Conservation (phyloP, 2,797 vertebrate genomes). For the Chloroceryle amazona region DNA sequence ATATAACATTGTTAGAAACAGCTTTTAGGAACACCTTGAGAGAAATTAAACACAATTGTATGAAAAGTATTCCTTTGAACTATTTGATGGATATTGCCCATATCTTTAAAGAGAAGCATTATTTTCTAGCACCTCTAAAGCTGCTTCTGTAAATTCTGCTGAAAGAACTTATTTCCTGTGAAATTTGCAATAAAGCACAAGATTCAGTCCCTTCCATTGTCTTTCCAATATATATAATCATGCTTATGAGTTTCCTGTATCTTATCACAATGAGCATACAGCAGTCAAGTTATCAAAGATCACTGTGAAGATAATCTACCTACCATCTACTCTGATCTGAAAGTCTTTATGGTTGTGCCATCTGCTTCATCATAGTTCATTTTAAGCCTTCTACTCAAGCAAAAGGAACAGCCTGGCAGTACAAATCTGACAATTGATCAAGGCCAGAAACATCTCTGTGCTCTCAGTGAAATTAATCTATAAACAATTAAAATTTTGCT, state of each 20-base stretch:
- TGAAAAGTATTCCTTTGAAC: slow-evolving; percentile 1
- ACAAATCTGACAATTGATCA: not conserved
- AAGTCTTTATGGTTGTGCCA: not conserved
- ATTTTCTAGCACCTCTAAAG: not conserved
- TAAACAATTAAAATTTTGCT: not conserved
- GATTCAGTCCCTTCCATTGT: not conserved
- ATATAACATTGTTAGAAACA: not conserved
- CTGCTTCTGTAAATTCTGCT: not conserved
- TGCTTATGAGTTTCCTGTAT: not conserved
- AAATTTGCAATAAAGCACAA: not conserved
- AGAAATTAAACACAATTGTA: not conserved
- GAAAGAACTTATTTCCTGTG: not conserved
- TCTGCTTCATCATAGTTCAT: not conserved
- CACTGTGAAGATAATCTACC: not conserved
- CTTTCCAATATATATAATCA: not conserved
- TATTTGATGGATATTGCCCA: not conserved
- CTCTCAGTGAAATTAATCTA: not conserved
- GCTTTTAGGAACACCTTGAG: not conserved
- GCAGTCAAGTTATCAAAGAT: not conserved
- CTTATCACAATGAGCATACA: not conserved
- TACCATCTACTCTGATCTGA: not conserved
- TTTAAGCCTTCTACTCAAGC: slow-evolving; percentile 12
- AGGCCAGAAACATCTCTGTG: not conserved
- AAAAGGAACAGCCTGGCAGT: slow-evolving; percentile 5
- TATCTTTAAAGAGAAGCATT: not conserved